phyloP scores from a whole-genome alignment of 2,797 vertebrate genomes.

The Rousettus madagascariensis region DNA sequence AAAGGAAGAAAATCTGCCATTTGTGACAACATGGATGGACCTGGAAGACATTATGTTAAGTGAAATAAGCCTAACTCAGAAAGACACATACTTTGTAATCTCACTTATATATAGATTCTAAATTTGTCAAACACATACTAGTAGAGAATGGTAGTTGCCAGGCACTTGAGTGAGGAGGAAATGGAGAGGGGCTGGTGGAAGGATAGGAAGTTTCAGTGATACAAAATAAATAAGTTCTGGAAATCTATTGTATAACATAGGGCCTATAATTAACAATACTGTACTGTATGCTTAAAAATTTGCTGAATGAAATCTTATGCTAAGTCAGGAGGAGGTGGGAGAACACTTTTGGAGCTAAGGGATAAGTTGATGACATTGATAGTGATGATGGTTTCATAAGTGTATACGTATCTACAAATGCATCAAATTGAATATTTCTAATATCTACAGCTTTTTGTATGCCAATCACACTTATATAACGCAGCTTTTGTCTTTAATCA shows the following conservation, averaged over 20 bases:
- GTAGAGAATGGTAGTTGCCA: not conserved
- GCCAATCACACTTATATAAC: not conserved
- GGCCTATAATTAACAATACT: not conserved
- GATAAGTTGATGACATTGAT: too few relatives aligned
- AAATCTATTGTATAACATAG: not conserved
- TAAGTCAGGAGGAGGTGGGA: not conserved
- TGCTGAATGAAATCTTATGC: not conserved
- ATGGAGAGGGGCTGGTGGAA: not conserved
- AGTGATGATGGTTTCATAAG: not conserved
- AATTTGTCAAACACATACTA: not conserved
- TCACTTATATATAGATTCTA: not conserved
- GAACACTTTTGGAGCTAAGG: not conserved
- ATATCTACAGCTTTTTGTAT: not conserved
- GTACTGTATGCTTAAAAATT: not conserved
- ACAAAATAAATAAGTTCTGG: not conserved
- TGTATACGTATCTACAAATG: not conserved
- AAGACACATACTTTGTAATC: not conserved
- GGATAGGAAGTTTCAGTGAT: not conserved
- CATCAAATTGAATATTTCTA: not conserved
- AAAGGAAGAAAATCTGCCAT: not conserved
- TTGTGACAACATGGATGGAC: not conserved
- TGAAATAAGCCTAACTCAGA: not conserved
- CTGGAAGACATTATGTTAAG: not conserved
- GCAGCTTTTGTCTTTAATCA: constrained; percentile 36
- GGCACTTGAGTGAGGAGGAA: accelerated